A percentile compares a stretch with the other conserved stretches of the same genome.
phyloP scores from a whole-genome alignment of 2,888 invertebrate genomes.

The Pemphredon lugubris region DNA sequence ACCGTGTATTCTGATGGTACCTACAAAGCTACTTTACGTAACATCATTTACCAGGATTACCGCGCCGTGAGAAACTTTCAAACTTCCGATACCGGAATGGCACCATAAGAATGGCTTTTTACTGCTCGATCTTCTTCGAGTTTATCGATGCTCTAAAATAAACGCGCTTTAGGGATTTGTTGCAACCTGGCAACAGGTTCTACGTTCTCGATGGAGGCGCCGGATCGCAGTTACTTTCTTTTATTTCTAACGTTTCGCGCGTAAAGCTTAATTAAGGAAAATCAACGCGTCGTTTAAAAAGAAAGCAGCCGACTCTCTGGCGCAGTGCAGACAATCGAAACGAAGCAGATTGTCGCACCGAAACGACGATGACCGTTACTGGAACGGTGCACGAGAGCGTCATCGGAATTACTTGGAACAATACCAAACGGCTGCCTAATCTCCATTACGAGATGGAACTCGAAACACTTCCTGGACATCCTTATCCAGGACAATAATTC shows the following conservation, averaged over 20 bases:
- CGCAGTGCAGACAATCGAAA: conserved; percentile 21
- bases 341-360: background rate
- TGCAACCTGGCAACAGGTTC: conserved; percentile 36
- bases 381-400: conserved; percentile 1
- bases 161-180: conserved; percentile 5
- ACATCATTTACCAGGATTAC: conserved; percentile 27
- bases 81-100: conserved; percentile 16
- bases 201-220: no score
- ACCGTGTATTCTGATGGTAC: conserved; percentile 7
- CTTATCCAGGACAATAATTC: conserved; percentile 31
- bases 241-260: no score
- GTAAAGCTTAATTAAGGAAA: no score
- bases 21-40: background rate
- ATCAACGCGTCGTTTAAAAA: background rate
- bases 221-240: no score
- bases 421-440: conserved; percentile 53
- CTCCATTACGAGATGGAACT: conserved; percentile 53
- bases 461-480: conserved; percentile 28
- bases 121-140: conserved; percentile 6
- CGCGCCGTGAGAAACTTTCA: conserved; percentile 10
- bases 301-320: background rate
- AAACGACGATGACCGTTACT: conserved; percentile 16
- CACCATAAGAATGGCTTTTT: conserved; percentile 28
- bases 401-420: conserved; percentile 51
- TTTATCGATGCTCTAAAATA: conserved; percentile 35